phyloP scores from a whole-genome alignment of 2,113 vertebrate genomes.

The Prunella fulvescens region DNA sequence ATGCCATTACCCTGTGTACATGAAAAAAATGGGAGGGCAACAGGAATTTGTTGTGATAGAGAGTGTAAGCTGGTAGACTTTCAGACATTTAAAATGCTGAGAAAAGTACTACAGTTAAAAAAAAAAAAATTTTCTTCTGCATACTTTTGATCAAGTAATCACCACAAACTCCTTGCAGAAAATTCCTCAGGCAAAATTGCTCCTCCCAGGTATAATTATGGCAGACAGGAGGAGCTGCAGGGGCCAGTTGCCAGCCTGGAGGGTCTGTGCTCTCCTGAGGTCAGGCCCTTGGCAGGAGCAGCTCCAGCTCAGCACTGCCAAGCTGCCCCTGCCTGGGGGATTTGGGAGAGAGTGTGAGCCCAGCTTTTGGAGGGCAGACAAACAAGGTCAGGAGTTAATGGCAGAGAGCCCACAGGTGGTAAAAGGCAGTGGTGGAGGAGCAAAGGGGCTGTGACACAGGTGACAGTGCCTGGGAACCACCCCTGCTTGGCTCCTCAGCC shows the following conservation, averaged over 20 bases:
- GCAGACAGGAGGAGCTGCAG: background rate
- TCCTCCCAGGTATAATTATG: background rate
- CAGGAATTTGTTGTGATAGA: background rate
- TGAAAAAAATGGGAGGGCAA: background rate
- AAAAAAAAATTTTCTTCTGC: background rate
- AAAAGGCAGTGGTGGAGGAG: background rate
- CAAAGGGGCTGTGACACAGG: background rate
- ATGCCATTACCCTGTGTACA: background rate
- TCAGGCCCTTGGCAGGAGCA: background rate
- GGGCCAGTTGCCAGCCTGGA: background rate
- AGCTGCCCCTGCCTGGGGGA: background rate
- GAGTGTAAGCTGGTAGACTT: background rate
- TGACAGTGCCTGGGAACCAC: background rate
- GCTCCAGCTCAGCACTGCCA: background rate
- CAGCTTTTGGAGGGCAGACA: accelerated
- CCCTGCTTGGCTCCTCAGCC: background rate
- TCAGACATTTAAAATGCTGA: background rate
- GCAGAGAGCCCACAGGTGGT: background rate
- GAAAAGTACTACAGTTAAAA: background rate
- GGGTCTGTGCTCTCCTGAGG: background rate
- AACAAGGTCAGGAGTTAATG: background rate
- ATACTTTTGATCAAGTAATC: background rate
- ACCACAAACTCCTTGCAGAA: background rate
- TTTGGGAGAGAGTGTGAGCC: background rate
- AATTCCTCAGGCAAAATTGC: background rate